A percentile compares a stretch with the other conserved stretches of the same genome.
Evolutionary conservation across 2,797 vertebrate species (phyloP).

Genomic region (Rhincodon typus): DNA sequence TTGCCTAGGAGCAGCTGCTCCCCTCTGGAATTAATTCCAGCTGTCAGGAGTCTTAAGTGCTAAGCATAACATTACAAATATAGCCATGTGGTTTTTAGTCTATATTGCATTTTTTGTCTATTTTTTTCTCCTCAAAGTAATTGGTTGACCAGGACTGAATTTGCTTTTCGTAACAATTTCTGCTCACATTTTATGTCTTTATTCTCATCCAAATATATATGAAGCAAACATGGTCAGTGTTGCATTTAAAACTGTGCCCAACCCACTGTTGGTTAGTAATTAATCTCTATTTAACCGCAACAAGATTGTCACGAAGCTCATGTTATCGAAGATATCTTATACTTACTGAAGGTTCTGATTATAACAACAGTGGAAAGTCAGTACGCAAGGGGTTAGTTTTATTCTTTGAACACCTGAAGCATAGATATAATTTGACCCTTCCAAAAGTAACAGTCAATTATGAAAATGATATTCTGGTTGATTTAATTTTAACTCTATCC

Average conservation of each 20-base stretch:
- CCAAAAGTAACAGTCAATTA: neutral
- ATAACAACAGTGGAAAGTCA: neutral
- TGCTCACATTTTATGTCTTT: neutral
- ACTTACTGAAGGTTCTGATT: neutral
- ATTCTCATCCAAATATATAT: neutral
- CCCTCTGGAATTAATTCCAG: slow-evolving; percentile 59
- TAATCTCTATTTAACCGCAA: neutral
- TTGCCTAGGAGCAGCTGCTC: slow-evolving; percentile 59
- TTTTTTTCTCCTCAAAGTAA: neutral
- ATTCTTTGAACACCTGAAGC: neutral
- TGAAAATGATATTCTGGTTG: neutral
- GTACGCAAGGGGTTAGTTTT: neutral
- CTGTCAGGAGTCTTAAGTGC: slow-evolving; percentile 57
- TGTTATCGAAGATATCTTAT: neutral
- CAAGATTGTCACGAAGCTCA: neutral
- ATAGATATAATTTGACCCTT: neutral
- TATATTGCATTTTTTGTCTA: slow-evolving; percentile 2
- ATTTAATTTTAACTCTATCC: neutral
- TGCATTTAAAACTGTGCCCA: neutral
- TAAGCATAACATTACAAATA: slow-evolving; percentile 46
- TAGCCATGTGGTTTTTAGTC: slow-evolving; percentile 41
- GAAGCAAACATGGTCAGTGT: neutral
- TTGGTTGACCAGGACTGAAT: neutral
- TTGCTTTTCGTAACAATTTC: neutral
- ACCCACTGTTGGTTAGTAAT: neutral